Percentiles rank a stretch among this genome's conserved stretches.
Conservation (phyloP, 2,113 vertebrate species). For the Thalassarche chlororhynchos region DNA sequence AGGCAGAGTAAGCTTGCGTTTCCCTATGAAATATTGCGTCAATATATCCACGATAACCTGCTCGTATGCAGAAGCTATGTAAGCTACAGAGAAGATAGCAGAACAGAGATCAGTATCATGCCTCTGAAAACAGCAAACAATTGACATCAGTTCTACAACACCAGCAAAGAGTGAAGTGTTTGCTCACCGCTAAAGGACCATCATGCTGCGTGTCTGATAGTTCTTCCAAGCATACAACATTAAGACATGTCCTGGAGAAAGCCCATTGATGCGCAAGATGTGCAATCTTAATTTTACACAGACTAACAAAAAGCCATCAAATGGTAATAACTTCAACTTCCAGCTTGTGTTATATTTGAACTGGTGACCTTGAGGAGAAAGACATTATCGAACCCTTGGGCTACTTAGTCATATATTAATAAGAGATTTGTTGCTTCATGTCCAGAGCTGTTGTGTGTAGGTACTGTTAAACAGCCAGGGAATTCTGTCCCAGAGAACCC, state of each 20-base stretch:
- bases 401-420: not conserved
- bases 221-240: not conserved
- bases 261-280: not conserved
- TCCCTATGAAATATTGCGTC: not conserved
- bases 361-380: not conserved
- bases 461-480: not conserved
- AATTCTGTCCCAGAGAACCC: not conserved
- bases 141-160: not conserved
- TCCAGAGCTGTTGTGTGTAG: not conserved
- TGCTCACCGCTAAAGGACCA: not conserved
- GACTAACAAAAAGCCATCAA: not conserved
- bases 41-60: not conserved
- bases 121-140: not conserved
- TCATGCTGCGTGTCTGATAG: accelerated
- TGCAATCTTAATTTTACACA: not conserved
- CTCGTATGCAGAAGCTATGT: accelerated
- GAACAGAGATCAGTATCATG: not conserved
- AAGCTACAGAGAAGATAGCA: not conserved
- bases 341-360: not conserved
- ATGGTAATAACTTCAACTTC: not conserved
- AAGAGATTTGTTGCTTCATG: not conserved
- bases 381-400: not conserved
- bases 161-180: not conserved
- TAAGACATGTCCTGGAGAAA: not conserved
- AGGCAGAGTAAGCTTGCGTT: not conserved